Percentiles rank a stretch among this genome's conserved stretches.
These are phyloP conservation scores for Ardeotis arabs DNA, from an alignment of 2,113 vertebrate species.

Conservation along the genomic window DNA sequence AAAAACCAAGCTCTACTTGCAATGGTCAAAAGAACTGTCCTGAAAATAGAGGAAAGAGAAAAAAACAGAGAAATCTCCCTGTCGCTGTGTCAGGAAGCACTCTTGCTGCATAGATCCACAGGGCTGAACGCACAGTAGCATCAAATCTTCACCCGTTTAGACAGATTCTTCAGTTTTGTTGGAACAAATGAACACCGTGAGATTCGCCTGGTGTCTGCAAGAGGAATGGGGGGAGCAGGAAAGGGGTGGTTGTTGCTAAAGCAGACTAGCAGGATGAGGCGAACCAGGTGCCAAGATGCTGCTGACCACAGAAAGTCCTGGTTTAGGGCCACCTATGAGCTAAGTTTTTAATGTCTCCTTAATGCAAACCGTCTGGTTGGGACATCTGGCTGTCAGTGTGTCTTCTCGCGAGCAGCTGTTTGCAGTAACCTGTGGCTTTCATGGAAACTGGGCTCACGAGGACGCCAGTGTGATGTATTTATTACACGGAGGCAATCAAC, in stretches of 20 bases:
- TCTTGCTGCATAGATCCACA: not conserved
- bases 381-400: conserved; percentile 74
- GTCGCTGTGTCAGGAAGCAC: not conserved
- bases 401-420: conserved; percentile 73
- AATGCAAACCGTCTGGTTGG: conserved; percentile 72
- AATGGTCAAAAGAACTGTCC: not conserved
- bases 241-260: conserved; percentile 35
- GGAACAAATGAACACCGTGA: conserved; percentile 36
- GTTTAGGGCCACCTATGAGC: conserved; percentile 75
- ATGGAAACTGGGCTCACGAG: conserved; percentile 69
- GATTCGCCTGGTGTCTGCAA: not conserved
- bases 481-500: conserved; percentile 65
- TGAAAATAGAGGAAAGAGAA: not conserved
- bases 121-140: conserved; percentile 39
- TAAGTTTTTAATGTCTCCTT: conserved; percentile 70
- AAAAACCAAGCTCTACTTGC: not conserved
- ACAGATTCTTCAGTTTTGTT: conserved; percentile 17
- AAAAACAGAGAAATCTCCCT: not conserved
- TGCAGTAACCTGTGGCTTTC: conserved; percentile 72
- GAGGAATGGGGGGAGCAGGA: not conserved
- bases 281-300: conserved; percentile 60
- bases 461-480: conserved; percentile 67
- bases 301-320: conserved; percentile 65
- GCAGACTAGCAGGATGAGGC: conserved; percentile 23
- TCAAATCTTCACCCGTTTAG: conserved; percentile 11